These are phyloP conservation scores for Microtus richardsoni DNA, from an alignment of 2,113 vertebrate species.

Conservation along the genomic window DNA sequence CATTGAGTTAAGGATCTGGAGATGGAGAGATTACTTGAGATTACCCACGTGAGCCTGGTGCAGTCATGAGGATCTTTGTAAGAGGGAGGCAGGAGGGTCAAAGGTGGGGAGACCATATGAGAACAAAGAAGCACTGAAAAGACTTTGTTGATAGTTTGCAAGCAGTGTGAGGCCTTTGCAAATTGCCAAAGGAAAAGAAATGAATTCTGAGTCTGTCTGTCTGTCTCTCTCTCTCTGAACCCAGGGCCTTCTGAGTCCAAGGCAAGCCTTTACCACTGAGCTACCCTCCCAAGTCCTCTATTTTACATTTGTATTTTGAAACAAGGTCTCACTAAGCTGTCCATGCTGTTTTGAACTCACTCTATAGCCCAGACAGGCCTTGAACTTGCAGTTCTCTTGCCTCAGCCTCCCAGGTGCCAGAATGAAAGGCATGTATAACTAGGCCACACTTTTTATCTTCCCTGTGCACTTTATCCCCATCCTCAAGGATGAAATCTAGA, in stretches of 20 bases:
- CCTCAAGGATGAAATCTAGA: not conserved
- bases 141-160: not conserved
- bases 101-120: not conserved
- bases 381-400: not conserved
- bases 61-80: not conserved
- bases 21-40: not conserved
- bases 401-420: not conserved
- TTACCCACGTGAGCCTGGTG: not conserved
- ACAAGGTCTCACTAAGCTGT: not conserved
- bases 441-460: not conserved
- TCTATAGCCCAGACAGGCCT: not conserved
- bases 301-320: not conserved
- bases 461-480: not conserved
- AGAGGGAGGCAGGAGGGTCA: not conserved
- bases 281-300: not conserved
- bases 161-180: not conserved
- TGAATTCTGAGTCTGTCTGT: not conserved
- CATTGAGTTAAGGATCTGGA: not conserved
- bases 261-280: not conserved
- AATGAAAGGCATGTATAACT: not conserved
- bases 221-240: not conserved
- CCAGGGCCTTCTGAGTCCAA: not conserved
- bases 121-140: not conserved
- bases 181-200: conserved; percentile 7
- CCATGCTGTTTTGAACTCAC: not conserved